These are phyloP conservation scores for Hylia prasina DNA, from an alignment of 2,113 vertebrate species.

Conservation along the genomic window DNA sequence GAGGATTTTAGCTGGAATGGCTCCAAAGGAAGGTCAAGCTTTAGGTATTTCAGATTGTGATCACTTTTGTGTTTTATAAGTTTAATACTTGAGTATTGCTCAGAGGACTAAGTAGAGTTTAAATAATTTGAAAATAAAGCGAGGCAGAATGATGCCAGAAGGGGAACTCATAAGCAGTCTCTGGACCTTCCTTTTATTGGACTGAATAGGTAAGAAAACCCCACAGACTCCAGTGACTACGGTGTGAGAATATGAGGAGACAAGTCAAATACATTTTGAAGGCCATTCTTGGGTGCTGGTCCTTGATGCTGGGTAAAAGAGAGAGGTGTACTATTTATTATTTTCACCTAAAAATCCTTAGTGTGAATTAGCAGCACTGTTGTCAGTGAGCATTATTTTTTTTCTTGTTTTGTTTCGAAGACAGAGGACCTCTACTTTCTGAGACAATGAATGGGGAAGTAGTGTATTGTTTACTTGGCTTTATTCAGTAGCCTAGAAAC, in stretches of 20 bases:
- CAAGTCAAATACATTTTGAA: background rate
- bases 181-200: background rate
- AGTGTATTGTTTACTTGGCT: constrained; percentile 8
- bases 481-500: constrained; percentile 36
- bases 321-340: background rate
- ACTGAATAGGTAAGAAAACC: background rate
- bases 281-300: background rate
- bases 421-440: background rate
- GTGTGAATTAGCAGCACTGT: background rate
- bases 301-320: background rate
- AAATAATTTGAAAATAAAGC: constrained; percentile 5
- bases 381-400: background rate
- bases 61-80: background rate
- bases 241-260: background rate
- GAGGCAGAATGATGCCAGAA: background rate
- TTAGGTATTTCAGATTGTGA: background rate
- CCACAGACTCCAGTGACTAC: background rate
- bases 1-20: background rate
- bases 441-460: background rate
- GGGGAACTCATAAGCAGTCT: background rate
- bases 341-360: background rate
- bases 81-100: background rate
- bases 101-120: background rate
- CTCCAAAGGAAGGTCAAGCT: background rate
- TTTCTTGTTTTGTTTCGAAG: background rate